Base-by-base conservation (phyloP, 2,797 vertebrate species). In the Sebastes flavidus region DNA sequence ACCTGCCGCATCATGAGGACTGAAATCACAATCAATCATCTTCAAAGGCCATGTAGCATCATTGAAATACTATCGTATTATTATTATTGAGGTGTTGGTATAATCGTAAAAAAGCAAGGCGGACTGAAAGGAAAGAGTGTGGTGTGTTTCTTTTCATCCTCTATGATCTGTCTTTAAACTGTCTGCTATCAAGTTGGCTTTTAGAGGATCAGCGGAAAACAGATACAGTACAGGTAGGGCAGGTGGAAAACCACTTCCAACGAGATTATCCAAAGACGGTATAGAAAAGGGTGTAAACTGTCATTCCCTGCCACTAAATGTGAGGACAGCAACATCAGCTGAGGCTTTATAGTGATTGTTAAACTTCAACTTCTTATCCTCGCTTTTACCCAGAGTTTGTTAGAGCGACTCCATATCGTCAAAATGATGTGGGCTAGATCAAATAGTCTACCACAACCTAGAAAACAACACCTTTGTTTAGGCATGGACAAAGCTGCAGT, bases 1-100 rank as follows among this genome's bases (percentile, higher is more conserved):
- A 42, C 22, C 20, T 32, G 58, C 22, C 4, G 4, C 20, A 5
- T 29, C 30, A 32, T 2, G 20, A 56, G 6, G 9, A 22, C 49
- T 2, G 49, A 72, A 71, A 71, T 77, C 72, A 46, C 65, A 73
- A 69, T 49, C 68, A 2, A 24, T 82, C 65, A 32, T 20, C 13
- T 20, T 62, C 55, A 58, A 81, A 81, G 9, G n/a, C 13, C 16
- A 49, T 65, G 55, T 49, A 56, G 36, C 36, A 32, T 63, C 1
- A 58, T 2, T 67, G 30, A 46, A 62, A 62, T n/a, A 25, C 55
- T 27, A 27, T 18, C 2, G 6, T 73, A 6, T 67, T 67, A 27
- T 49, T 65, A 60, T 22, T 56, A 36, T 36, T 36, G 20, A 14
- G 10, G 25, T 1, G 2, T 14, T 56, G 10, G 4, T 22, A 10